Conservation (phyloP, 2,888 invertebrate genomes). For the Arrhopalites spinosus region DNA sequence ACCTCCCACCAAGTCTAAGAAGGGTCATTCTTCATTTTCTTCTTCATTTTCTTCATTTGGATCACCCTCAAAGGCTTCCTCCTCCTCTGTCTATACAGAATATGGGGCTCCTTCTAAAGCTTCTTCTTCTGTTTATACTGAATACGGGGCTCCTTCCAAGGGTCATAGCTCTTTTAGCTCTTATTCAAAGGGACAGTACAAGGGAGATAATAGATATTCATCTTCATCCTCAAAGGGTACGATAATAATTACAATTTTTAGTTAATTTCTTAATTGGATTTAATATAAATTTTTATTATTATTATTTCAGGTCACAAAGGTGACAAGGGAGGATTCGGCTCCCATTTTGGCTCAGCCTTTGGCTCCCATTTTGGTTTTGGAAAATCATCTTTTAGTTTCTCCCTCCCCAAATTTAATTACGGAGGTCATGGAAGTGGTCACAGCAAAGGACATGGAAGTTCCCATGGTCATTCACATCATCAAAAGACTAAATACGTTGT, state of each 20-base stretch:
- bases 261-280: no score
- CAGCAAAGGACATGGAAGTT: neutral
- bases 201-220: neutral
- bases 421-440: neutral
- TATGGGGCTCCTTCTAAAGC: neutral
- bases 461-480: constrained; percentile 13
- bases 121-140: constrained; percentile 8
- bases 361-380: neutral
- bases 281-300: no score
- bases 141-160: neutral
- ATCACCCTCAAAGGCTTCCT: constrained; percentile 39
- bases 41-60: constrained; percentile 18
- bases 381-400: neutral
- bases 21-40: neutral
- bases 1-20: constrained; percentile 16
- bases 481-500: constrained; percentile 47
- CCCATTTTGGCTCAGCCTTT: neutral
- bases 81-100: constrained; percentile 16
- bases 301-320: no score
- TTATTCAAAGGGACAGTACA: neutral
- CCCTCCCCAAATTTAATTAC: constrained; percentile 37
- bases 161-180: neutral
- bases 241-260: no score
- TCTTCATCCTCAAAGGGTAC: constrained; percentile 15
- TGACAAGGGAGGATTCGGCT: neutral